These are phyloP conservation scores for Heliconius nattereri DNA, from an alignment of 1,140 invertebrate species.

Conservation along the genomic window DNA sequence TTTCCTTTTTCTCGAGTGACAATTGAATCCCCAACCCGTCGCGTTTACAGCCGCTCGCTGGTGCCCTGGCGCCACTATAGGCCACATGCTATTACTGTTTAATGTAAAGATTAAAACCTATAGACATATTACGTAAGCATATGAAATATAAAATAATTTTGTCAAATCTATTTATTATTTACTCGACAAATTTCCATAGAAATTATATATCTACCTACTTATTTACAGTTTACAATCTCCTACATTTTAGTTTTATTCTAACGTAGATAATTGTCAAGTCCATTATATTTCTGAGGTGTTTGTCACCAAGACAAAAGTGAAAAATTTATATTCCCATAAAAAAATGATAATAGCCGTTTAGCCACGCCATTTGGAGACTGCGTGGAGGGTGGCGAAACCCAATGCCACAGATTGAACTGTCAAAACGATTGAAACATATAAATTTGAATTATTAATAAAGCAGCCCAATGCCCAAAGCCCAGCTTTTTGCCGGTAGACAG, in stretches of 20 bases:
- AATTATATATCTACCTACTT: background rate
- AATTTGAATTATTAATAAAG: background rate
- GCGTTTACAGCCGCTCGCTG: no score
- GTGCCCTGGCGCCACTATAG: no score
- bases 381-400: slow-evolving; percentile 2
- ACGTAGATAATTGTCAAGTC: background rate
- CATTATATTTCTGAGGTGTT: background rate
- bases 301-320: background rate
- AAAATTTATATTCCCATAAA: background rate
- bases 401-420: background rate
- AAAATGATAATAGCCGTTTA: background rate
- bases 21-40: no score
- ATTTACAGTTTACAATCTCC: background rate
- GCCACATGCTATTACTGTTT: no score
- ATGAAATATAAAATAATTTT: no score
- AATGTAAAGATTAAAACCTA: no score
- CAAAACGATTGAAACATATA: background rate
- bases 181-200: no score
- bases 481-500: no score
- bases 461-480: no score
- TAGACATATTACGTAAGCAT: no score
- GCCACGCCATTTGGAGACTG: background rate
- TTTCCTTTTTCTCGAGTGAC: no score
- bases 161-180: no score
- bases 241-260: background rate